Conservation (phyloP, 2,113 vertebrate genomes). For the Apeltes quadracus region DNA sequence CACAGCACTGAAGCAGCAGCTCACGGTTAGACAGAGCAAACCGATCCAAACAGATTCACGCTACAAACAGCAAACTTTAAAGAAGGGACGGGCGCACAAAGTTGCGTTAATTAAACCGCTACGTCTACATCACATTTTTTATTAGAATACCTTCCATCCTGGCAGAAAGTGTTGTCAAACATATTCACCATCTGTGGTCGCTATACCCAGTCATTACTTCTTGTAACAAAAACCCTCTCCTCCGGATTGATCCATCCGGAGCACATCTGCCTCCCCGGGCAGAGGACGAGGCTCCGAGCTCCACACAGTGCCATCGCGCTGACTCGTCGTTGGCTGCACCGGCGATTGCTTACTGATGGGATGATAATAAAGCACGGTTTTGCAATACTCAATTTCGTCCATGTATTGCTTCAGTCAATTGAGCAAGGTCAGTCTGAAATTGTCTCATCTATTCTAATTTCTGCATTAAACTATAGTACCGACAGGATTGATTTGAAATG, state of each 20-base stretch:
- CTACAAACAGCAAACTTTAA: neutral
- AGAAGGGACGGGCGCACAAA: neutral
- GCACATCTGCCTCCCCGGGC: constrained; percentile 36
- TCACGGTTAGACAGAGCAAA: constrained; percentile 5
- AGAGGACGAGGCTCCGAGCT: constrained; percentile 7
- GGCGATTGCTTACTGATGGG: constrained; percentile 4
- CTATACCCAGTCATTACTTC: constrained; percentile 18
- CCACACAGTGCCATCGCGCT: neutral
- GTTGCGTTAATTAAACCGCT: neutral
- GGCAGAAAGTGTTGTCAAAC: constrained; percentile 16
- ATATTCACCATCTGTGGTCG: neutral
- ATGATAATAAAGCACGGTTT: constrained; percentile 1
- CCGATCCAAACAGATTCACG: neutral
- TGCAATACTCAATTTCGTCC: neutral
- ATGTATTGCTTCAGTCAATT: neutral
- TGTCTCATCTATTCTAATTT: neutral
- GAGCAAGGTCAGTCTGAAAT: neutral
- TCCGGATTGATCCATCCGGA: constrained; percentile 37
- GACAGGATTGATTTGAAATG: neutral
- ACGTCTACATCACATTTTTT: neutral
- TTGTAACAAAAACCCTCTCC: constrained; percentile 22
- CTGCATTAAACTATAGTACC: neutral
- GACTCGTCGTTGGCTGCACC: neutral
- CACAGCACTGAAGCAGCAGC: constrained; percentile 4
- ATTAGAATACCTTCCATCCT: neutral